Base-by-base conservation (phyloP, 2,888 invertebrate genomes). In the Eupithecia tripunctaria region DNA sequence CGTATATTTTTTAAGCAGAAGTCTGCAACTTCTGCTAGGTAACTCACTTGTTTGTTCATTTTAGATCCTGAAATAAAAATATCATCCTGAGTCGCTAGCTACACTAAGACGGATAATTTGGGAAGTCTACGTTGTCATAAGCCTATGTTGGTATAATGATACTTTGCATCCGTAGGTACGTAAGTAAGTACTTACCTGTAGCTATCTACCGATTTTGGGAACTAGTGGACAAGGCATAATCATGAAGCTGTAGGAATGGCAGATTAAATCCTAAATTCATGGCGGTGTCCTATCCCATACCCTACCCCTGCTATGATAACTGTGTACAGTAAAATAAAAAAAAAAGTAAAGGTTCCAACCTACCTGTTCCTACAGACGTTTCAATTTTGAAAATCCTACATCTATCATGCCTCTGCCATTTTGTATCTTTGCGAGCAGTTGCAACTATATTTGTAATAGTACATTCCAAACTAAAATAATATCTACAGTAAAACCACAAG, bases 401-500 rank as follows among this genome's bases (percentile, higher is more conserved):
- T 29, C 29, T 18, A 1, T 68, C 72, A 15, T 18, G 14, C 68
- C 72, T 85, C 82, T 82, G 83, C 88, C 87, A 90, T 91, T 88
- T 91, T 89, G 86, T 91, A 90, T 91, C 89, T 89, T 90, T 90
- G 84, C 82, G 79, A 85, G 85, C 87, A 88, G 87, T 87, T 85
- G 85, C 84, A 86, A 88, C 88, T 90, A 89, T 90, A 88, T 92
- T 92, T 89, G 92, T 88, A 82, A 84, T 90, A 89, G 89, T 90
- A 41, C n/a, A 27, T 4, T n/a, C 10, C 36, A 29, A n/a, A 18
- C 32, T 3, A 84, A 85, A 83, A 71, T 69, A 63, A 56, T 73
- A 80, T 78, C 75, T 88, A 80, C 8, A 8, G 0, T 0, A 0
- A 18, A 15, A 0, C 27, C 0, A 36, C 86, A 89, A 79, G 82